These are phyloP conservation scores for Pipa parva DNA, from an alignment of 2,113 vertebrate genomes.

Conservation along the genomic window DNA sequence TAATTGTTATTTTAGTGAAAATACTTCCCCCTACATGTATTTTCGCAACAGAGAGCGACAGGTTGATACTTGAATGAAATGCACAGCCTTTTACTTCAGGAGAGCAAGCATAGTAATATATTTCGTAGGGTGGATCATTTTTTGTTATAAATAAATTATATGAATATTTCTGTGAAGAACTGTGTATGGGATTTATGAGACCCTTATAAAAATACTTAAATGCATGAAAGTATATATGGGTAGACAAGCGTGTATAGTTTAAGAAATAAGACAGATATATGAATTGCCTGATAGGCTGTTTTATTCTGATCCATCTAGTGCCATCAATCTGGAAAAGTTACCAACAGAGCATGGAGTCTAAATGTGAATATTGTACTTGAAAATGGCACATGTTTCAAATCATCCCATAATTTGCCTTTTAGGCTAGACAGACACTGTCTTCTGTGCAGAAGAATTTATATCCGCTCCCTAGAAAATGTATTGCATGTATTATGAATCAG, in stretches of 20 bases:
- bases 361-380: constrained; percentile 9
- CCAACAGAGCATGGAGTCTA: constrained; percentile 12
- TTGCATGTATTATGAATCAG: constrained; percentile 2
- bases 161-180: too few relatives aligned
- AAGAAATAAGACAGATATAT: constrained; percentile 26
- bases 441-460: constrained; percentile 15
- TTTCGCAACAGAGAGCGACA: too few relatives aligned
- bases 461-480: constrained; percentile 5
- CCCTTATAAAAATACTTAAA: not conserved
- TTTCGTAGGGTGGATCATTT: too few relatives aligned
- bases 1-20: too few relatives aligned
- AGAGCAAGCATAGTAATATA: too few relatives aligned
- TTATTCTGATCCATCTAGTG: constrained; percentile 10
- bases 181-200: too few relatives aligned
- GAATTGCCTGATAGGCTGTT: constrained; percentile 15
- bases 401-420: constrained; percentile 29
- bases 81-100: too few relatives aligned
- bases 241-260: constrained; percentile 13
- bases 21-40: too few relatives aligned
- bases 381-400: constrained; percentile 28
- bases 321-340: constrained; percentile 22
- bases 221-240: constrained; percentile 6
- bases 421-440: constrained; percentile 5
- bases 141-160: too few relatives aligned
- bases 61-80: too few relatives aligned